Percentiles rank a stretch among this genome's conserved stretches.
Conservation (phyloP, 2,888 invertebrate species). For the Lucinisca nassula region DNA sequence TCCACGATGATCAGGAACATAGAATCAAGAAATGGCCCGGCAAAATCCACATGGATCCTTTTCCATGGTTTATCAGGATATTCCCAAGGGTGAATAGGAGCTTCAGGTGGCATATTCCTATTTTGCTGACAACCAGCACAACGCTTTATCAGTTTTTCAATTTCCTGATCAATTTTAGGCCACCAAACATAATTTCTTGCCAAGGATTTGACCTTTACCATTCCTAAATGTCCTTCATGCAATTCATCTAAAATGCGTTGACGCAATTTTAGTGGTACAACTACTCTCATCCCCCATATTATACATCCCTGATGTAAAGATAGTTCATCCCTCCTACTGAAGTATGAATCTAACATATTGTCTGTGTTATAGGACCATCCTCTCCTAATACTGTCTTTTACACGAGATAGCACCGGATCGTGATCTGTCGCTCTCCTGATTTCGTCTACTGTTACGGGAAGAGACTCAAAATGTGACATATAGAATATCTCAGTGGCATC, state of each 20-base stretch:
- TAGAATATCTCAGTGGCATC: conserved; percentile 42
- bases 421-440: conserved; percentile 34
- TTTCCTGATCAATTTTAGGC: conserved; percentile 66
- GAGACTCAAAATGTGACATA: conserved; percentile 76
- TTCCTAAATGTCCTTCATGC: conserved; percentile 79
- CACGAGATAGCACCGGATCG: conserved; percentile 47
- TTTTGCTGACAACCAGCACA: conserved; percentile 52
- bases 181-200: conserved; percentile 80
- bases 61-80: conserved; percentile 82
- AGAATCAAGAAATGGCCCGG: conserved; percentile 81
- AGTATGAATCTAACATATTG: conserved; percentile 8
- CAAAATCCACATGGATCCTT: conserved; percentile 88
- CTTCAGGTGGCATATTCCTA: no score
- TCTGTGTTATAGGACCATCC: conserved; percentile 32
- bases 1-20: conserved; percentile 87
- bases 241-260: conserved; percentile 71
- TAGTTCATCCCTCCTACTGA: conserved; percentile 46
- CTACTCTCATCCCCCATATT: conserved; percentile 72
- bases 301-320: conserved; percentile 70
- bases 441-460: conserved; percentile 60
- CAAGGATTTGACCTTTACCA: conserved; percentile 77
- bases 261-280: conserved; percentile 64
- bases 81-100: conserved; percentile 79
- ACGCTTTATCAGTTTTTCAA: conserved; percentile 70
- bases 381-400: conserved; percentile 33